Evolutionary conservation across 2,113 vertebrate species (phyloP).

Genomic region (Gymnarchus niloticus): DNA sequence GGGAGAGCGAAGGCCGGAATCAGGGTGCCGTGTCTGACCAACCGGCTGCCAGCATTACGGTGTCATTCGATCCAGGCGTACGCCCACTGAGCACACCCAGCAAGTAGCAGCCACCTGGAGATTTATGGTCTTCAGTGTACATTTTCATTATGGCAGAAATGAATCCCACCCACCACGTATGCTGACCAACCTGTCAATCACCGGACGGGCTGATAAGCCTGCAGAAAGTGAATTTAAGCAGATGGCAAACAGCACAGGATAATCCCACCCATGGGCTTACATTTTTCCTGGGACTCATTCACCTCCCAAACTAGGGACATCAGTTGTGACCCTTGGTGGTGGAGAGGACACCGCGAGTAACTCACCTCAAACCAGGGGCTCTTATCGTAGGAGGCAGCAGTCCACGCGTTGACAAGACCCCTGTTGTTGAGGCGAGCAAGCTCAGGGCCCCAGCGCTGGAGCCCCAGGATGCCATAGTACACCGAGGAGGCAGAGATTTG

Average conservation of each 20-base stretch:
- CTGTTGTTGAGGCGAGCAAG: constrained; percentile 81
- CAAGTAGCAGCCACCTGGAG: background rate
- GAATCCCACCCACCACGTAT: no score
- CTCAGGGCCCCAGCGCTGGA: constrained; percentile 90
- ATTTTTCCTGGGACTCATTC: background rate
- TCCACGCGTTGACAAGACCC: constrained; percentile 92
- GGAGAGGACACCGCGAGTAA: background rate
- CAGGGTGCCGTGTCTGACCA: background rate
- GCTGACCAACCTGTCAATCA: background rate
- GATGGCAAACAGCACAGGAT: background rate
- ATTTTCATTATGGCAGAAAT: background rate
- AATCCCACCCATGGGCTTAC: background rate
- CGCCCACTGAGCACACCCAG: background rate
- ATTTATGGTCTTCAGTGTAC: no score
- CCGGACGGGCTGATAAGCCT: background rate
- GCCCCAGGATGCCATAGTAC: constrained; percentile 73
- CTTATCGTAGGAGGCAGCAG: constrained; percentile 77
- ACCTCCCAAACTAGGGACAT: background rate
- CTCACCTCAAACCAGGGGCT: constrained; percentile 89
- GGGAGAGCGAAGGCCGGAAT: background rate
- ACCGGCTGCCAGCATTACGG: background rate
- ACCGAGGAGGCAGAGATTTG: constrained; percentile 84
- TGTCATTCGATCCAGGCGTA: background rate
- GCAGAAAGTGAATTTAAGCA: background rate
- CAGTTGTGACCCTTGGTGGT: background rate